Conservation (phyloP, 2,797 vertebrate species). For the Hybognathus amarus region DNA sequence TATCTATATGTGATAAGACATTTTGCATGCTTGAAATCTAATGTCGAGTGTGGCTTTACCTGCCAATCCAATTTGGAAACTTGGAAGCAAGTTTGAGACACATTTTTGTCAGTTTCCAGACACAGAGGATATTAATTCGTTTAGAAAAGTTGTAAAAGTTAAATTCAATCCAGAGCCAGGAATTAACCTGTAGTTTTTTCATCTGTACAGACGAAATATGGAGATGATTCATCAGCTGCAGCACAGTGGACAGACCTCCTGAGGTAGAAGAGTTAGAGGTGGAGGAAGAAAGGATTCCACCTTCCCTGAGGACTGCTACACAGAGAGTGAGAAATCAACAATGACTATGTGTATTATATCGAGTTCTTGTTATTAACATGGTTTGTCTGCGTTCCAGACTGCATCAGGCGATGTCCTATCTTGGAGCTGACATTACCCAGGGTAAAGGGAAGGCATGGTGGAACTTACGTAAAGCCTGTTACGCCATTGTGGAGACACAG, state of each 20-base stretch:
- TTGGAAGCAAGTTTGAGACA: not conserved
- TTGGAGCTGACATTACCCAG: slow-evolving; percentile 80
- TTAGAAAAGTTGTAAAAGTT: not conserved
- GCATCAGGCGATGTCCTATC: slow-evolving; percentile 83
- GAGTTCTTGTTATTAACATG: not conserved
- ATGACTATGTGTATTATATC: not conserved
- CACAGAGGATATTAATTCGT: not conserved
- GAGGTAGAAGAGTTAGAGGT: slow-evolving; percentile 69
- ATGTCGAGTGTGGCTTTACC: not conserved
- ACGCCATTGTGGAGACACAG: slow-evolving; percentile 91
- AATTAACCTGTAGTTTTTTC: not conserved
- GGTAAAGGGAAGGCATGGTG: slow-evolving; percentile 84
- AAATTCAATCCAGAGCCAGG: not conserved
- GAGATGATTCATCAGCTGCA: slow-evolving; percentile 75
- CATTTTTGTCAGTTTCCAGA: not conserved
- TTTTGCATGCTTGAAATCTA: not conserved
- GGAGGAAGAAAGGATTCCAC: slow-evolving; percentile 76
- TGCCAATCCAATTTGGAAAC: no score
- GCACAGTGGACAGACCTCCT: slow-evolving; percentile 84
- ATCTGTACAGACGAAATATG: slow-evolving; percentile 41
- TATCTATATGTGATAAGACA: no score
- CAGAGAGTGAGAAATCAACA: slow-evolving; percentile 70
- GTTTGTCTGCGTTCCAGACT: slow-evolving; percentile 72
- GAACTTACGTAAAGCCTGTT: slow-evolving; percentile 87
- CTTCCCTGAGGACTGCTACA: slow-evolving; percentile 85